Base-by-base conservation (phyloP, 2,113 vertebrate genomes). In the Lepus europaeus region DNA sequence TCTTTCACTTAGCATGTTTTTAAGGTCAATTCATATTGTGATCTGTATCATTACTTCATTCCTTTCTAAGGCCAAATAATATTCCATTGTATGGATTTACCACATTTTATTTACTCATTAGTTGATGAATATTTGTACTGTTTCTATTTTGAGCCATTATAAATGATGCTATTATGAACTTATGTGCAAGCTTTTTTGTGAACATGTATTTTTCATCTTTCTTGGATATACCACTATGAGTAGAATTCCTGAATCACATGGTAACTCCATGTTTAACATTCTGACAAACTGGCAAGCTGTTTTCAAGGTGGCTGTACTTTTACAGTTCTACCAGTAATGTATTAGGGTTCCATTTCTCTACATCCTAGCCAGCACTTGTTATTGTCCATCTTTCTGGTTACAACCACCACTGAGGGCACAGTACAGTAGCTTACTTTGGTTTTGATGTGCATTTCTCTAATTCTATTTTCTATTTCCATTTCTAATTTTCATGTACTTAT, bases 121-220 rank as follows among this genome's bases (percentile, higher is more conserved):
- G 10, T 22, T 92, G 53, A 70, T 64, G 27, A 27, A 56, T 1
- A 9, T 83, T 36, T 81, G 49, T 61, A n/a, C 17, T 90, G 29
- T 56, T 83, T 92, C n/a, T 11, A 77, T 69, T 85, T 59, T 73
- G 61, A 19, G 51, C 29, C 31, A 23, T 45, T 94, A 29, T 45
- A 33, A 81, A 74, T 74, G 73, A 64, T 74, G n/a, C 27, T 78
- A 39, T 83, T 88, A 70, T 49, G 29, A 92, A 80, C 9, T 77
- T 4, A 6, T 53, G 10, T 53, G 88, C 59, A 68, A 6, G 22
- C 36, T 89, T 93, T 81, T 63, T 12, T 76, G n/a, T 89, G 12
- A 53, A 25, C 29, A 10, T 14, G 64, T 79, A 27, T 77, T 92
- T 80, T 94, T 45, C 53, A n/a, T 86, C 81, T 80, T 17, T 92